These are phyloP conservation scores for Notarius quadriscutis DNA, from an alignment of 2,113 vertebrate genomes.

Conservation along the genomic window DNA sequence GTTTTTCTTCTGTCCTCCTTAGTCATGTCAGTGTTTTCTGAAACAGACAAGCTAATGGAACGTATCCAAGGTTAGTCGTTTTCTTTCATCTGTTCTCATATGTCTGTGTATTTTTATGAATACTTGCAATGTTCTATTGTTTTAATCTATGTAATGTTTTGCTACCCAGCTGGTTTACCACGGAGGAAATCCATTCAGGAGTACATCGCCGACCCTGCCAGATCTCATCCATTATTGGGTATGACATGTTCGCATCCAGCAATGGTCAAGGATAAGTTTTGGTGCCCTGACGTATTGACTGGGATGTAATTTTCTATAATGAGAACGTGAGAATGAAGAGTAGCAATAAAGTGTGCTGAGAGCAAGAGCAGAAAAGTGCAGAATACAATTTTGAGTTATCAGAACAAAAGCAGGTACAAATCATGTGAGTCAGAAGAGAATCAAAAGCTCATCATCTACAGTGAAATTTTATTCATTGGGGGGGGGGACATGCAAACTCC, in stretches of 20 bases:
- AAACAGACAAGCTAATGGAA: slow-evolving; percentile 17
- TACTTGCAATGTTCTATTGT: neutral
- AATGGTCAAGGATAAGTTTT: neutral
- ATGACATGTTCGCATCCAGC: neutral
- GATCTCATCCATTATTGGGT: slow-evolving; percentile 11
- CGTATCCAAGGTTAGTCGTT: slow-evolving; percentile 9
- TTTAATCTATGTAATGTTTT: neutral
- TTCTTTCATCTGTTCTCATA: neutral
- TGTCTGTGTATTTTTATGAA: neutral
- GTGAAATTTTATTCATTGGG: neutral
- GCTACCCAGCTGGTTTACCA: slow-evolving; percentile 1
- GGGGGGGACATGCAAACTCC: too few relatives aligned
- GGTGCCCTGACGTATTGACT: neutral
- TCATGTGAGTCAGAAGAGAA: neutral
- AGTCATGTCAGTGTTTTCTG: slow-evolving; percentile 5
- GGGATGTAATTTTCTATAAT: neutral
- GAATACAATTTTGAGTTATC: neutral
- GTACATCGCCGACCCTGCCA: slow-evolving; percentile 25
- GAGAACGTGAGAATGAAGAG: neutral
- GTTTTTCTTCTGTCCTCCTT: neutral
- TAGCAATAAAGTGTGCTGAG: neutral
- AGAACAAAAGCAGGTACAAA: neutral
- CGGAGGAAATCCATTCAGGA: slow-evolving; percentile 28
- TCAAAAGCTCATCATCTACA: neutral
- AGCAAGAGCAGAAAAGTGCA: neutral